Base-by-base conservation (phyloP, 2,797 vertebrate genomes). In the Oryzias sinensis region DNA sequence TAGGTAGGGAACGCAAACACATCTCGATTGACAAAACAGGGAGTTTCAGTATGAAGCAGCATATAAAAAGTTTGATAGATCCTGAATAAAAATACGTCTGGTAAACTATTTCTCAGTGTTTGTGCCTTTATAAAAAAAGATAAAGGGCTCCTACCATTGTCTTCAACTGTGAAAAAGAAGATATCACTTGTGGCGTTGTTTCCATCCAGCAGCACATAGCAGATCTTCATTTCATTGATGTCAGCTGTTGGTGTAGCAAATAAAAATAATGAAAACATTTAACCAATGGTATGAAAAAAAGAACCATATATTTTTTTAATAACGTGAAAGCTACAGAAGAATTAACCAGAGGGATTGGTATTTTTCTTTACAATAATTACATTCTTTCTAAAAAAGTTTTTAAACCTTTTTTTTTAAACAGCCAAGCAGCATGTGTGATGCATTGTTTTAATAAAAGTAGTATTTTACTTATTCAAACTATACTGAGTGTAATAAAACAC, bases 121-220 rank as follows among this genome's bases (percentile, higher is more conserved):
- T 5, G 20, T 29, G 22, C 20, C 17, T 43, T 14, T 53, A 27
- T 53, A 49, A 60, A 51, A 81, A 47, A 53, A 62, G n/a, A 18
- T 27, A 47, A 67, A 56, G 6, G 6, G 14, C 58, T 73, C 93
- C 84, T 92, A 96, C 94, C 93, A 4, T 72, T 90, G 82, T 95
- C 94, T 90, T 95, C 91, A 46, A 95, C 74, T 4, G 90, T 93
- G 82, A 97, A 95, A 84, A 91, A 94, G 87, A 97, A 95, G 64
- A 92, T 89, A 44, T 95, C 94, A 65, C 88, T 92, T 27, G 93
- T 92, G 70, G 92, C 90, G 33, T 93, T 94, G 80, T 90, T 92
- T 43, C 80, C 87, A 67, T 95, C 89, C 60, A 90, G 77, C 78
- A 96, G 80, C 64, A 94, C 75, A 47, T 94, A 96, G 55, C 82